phyloP scores from a whole-genome alignment of 2,888 invertebrate species.

The Hirtodrosophila alboralis region DNA sequence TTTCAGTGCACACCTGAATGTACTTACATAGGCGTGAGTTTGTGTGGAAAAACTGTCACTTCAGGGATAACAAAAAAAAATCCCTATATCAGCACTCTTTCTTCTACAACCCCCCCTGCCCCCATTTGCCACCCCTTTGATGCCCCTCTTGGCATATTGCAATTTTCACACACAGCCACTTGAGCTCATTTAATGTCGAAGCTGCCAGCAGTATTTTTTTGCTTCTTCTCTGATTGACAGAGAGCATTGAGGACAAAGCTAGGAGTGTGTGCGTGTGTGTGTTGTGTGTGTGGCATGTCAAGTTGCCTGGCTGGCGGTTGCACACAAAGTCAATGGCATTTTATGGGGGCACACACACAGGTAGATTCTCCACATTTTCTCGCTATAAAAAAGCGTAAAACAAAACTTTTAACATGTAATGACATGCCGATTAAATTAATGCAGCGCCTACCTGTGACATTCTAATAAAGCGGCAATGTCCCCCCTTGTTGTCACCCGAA shows the following conservation, averaged over 20 bases:
- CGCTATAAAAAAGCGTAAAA: neutral
- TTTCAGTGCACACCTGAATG: constrained; percentile 1
- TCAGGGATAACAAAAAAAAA: too few relatives aligned
- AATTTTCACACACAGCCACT: constrained; percentile 52
- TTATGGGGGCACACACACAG: too few relatives aligned
- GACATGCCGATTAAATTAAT: constrained; percentile 75
- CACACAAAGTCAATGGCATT: constrained; percentile 15
- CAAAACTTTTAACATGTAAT: constrained; percentile 69
- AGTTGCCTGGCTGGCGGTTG: constrained; percentile 1
- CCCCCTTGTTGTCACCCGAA: constrained; percentile 11
- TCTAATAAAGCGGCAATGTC: constrained; percentile 41
- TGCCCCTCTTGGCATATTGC: constrained; percentile 26
- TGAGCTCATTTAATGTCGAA: constrained; percentile 56
- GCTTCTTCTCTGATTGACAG: constrained; percentile 49
- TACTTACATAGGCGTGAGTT: neutral
- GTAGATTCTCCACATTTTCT: too few relatives aligned
- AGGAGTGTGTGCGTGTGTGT: neutral
- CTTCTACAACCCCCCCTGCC: neutral
- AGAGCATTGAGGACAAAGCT: constrained; percentile 33
- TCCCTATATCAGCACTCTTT: neutral
- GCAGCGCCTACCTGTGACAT: constrained; percentile 27
- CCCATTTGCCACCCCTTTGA: neutral
- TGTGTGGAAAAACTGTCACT: too few relatives aligned
- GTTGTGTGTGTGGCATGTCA: constrained; percentile 1
- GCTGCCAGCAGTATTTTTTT: constrained; percentile 26